These are phyloP conservation scores for Thereva unica DNA, from an alignment of 2,888 invertebrate genomes.

Conservation along the genomic window DNA sequence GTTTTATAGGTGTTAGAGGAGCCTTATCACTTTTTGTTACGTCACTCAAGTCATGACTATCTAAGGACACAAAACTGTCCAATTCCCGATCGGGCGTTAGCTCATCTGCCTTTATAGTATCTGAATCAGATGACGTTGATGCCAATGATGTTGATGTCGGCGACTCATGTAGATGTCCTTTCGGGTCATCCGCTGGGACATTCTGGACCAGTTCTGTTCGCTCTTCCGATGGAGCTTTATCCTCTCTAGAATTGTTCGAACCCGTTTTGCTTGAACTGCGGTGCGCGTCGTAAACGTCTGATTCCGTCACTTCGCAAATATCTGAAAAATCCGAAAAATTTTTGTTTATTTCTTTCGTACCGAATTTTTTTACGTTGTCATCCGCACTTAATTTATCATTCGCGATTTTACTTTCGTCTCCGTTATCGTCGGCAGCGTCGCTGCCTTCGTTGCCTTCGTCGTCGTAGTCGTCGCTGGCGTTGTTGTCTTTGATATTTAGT, in stretches of 20 bases:
- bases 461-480: background rate
- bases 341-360: slow-evolving; percentile 1
- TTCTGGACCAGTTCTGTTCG: slow-evolving; percentile 11
- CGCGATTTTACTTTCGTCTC: slow-evolving; percentile 26
- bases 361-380: slow-evolving; percentile 11
- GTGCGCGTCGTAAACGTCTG: slow-evolving; percentile 12
- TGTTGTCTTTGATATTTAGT: background rate
- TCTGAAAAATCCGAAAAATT: slow-evolving; percentile 31
- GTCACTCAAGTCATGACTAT: slow-evolving; percentile 29
- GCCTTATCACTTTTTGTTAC: slow-evolving; percentile 8
- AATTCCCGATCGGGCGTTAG: slow-evolving; percentile 23
- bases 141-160: slow-evolving; percentile 18
- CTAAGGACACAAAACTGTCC: slow-evolving; percentile 6
- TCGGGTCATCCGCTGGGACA: background rate
- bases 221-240: slow-evolving; percentile 16
- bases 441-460: background rate
- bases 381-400: slow-evolving; percentile 20
- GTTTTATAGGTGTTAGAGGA: slow-evolving; percentile 24
- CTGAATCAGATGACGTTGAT: slow-evolving; percentile 31
- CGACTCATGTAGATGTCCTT: background rate
- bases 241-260: slow-evolving; percentile 9
- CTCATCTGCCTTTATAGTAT: slow-evolving; percentile 30
- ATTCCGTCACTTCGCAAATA: slow-evolving; percentile 23
- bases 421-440: slow-evolving; percentile 1
- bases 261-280: slow-evolving; percentile 21